phyloP scores from a whole-genome alignment of 2,888 invertebrate genomes.

The Hirtodrosophila histrioides region DNA sequence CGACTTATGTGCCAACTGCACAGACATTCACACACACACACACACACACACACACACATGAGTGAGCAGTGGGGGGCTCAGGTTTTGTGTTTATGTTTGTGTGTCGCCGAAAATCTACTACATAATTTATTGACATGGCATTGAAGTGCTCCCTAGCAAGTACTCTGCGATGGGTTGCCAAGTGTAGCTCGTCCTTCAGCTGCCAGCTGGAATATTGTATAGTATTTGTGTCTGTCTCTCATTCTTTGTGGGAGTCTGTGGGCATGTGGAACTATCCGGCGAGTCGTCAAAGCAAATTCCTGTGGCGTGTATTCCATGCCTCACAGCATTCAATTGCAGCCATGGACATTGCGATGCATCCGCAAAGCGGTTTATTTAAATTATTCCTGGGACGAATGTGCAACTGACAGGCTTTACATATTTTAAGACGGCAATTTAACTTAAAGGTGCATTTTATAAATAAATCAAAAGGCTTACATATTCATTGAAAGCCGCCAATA shows the following conservation, averaged over 20 bases:
- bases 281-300: slow-evolving; percentile 64
- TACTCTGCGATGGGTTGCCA: slow-evolving; percentile 45
- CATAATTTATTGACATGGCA: slow-evolving; percentile 75
- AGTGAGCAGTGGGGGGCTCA: slow-evolving; percentile 16
- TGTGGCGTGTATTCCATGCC: slow-evolving; percentile 33
- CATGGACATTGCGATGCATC: slow-evolving; percentile 35
- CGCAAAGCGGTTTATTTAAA: slow-evolving; percentile 36
- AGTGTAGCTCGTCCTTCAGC: slow-evolving; percentile 58
- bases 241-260: neutral
- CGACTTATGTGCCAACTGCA: slow-evolving; percentile 64
- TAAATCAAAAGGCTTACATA: too few species aligned
- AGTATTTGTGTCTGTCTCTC: slow-evolving; percentile 39
- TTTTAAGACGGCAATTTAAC: slow-evolving; percentile 4
- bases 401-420: slow-evolving; percentile 14
- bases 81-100: slow-evolving; percentile 43
- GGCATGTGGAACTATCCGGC: slow-evolving; percentile 28
- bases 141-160: slow-evolving; percentile 51
- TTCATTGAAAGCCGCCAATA: too few species aligned
- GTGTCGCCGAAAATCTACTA: slow-evolving; percentile 66
- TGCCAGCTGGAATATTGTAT: slow-evolving; percentile 44
- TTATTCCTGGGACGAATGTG: slow-evolving; percentile 16
- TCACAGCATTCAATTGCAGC: slow-evolving; percentile 43
- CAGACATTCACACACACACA: slow-evolving; percentile 24
- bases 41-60: slow-evolving; percentile 12
- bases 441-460: neutral